phyloP scores from a whole-genome alignment of 2,113 vertebrate genomes.

The Cisticola juncidis region DNA sequence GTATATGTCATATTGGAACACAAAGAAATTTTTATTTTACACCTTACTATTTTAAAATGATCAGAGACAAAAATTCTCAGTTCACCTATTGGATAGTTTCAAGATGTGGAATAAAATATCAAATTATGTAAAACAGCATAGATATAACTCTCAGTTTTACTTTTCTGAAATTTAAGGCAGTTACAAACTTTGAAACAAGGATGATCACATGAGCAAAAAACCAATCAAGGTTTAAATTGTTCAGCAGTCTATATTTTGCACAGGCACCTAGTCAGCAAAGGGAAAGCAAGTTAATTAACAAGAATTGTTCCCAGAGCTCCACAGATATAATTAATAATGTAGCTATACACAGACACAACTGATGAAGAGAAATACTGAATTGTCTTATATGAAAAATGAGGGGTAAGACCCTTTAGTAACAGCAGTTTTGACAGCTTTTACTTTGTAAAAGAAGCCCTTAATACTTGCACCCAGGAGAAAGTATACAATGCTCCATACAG shows the following conservation, averaged over 20 bases:
- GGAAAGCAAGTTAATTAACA: slow-evolving; percentile 12
- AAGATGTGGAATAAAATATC: neutral
- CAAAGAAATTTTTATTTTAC: neutral
- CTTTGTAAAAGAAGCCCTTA: neutral
- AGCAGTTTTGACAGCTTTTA: neutral
- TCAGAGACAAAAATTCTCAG: neutral
- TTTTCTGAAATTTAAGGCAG: neutral
- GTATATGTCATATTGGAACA: neutral
- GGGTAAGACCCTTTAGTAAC: neutral
- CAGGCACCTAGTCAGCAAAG: neutral
- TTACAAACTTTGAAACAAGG: neutral
- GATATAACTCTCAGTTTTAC: neutral
- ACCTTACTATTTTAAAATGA: neutral
- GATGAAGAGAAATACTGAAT: neutral
- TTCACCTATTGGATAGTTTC: neutral
- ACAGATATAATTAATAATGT: neutral
- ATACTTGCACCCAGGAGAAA: neutral
- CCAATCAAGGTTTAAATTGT: neutral
- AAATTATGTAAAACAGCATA: neutral
- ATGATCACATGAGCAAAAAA: neutral
- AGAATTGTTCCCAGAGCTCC: neutral
- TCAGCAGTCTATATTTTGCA: neutral
- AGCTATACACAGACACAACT: neutral
- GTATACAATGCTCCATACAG: neutral
- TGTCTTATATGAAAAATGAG: neutral